Conservation (phyloP, 2,797 vertebrate species). For the Pangasius krempfi region DNA sequence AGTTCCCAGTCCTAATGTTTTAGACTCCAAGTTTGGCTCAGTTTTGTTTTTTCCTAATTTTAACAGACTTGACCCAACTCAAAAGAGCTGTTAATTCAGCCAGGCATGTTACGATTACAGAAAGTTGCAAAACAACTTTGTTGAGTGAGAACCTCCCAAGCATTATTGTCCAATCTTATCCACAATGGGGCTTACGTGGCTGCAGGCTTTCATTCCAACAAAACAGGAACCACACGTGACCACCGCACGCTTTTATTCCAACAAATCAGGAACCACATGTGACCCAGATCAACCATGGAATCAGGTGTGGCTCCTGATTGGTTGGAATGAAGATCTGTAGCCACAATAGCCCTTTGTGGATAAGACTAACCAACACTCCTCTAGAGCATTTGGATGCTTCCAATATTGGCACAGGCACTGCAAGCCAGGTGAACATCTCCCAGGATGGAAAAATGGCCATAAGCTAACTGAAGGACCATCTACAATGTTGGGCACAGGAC, state of each 20-base stretch:
- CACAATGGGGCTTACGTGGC: neutral
- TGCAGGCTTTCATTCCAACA: neutral
- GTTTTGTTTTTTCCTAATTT: neutral
- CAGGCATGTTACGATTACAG: neutral
- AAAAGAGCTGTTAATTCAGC: neutral
- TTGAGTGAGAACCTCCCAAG: neutral
- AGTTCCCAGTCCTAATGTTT: neutral
- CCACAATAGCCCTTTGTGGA: neutral
- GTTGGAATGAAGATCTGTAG: neutral
- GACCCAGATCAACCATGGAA: neutral
- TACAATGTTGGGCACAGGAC: neutral
- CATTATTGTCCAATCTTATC: neutral
- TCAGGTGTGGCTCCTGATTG: neutral
- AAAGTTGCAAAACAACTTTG: neutral
- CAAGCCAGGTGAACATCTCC: neutral
- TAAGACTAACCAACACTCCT: neutral
- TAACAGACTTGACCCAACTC: neutral
- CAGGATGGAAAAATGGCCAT: neutral
- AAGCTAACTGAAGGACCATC: neutral
- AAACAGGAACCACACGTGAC: neutral
- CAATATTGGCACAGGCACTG: neutral
- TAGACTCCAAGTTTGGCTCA: neutral
- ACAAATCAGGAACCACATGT: neutral
- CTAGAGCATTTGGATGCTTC: neutral
- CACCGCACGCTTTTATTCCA: neutral